Evolutionary conservation across 2,113 vertebrate genomes (phyloP).

Genomic region (Tychaedon coryphoeus): DNA sequence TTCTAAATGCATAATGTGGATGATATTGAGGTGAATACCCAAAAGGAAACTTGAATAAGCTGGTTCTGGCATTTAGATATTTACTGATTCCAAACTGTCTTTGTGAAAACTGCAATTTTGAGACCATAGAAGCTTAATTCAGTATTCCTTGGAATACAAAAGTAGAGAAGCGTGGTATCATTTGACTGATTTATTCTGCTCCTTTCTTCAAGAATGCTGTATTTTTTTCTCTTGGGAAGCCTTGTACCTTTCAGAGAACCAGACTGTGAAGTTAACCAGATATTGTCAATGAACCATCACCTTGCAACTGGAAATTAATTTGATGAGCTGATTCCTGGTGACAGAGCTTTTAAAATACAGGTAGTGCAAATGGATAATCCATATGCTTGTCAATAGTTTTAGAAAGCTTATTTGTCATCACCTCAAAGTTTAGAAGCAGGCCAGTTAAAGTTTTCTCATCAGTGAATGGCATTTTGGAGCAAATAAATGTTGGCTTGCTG

Average conservation of each 20-base stretch:
- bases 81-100: constrained; percentile 39
- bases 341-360: background rate
- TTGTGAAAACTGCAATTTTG: constrained; percentile 47
- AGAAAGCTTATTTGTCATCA: constrained; percentile 18
- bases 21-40: constrained; percentile 23
- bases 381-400: constrained; percentile 19
- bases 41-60: constrained; percentile 18
- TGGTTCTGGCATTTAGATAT: constrained; percentile 42
- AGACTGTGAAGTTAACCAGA: background rate
- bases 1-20: constrained; percentile 33
- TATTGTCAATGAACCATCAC: background rate
- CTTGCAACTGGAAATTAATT: background rate
- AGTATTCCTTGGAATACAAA: constrained; percentile 29
- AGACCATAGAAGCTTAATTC: constrained; percentile 25
- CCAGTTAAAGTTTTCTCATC: background rate
- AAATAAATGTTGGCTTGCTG: background rate
- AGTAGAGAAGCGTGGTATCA: background rate
- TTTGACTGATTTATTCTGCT: constrained; percentile 42
- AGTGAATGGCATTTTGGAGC: background rate
- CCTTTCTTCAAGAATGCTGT: background rate
- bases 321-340: constrained; percentile 19
- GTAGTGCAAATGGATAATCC: constrained; percentile 26
- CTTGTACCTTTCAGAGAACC: background rate
- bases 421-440: background rate
- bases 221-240: constrained; percentile 8